Evolutionary conservation across 2,888 invertebrate species (phyloP).

Genomic region (Orthosia gracilis): DNA sequence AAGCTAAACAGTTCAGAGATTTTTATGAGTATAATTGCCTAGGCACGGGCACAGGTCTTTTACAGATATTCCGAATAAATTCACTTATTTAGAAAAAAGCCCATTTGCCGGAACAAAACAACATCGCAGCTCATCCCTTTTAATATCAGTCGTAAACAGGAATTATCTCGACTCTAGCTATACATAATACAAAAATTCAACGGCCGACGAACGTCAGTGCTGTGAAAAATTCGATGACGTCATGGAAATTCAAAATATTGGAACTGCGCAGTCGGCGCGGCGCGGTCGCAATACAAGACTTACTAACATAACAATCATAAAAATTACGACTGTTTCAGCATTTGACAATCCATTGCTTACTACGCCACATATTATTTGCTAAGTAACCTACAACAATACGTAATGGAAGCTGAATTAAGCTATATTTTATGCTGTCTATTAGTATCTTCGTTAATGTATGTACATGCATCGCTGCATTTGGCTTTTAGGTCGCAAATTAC

Average conservation of each 20-base stretch:
- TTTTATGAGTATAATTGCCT: too few species aligned
- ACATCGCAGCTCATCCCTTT: neutral
- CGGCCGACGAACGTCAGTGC: neutral
- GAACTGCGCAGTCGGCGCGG: conserved; percentile 63
- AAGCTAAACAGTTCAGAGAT: too few species aligned
- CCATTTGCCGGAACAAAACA: too few species aligned
- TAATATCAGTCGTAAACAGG: neutral
- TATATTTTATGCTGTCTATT: conserved; percentile 1
- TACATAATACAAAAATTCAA: conserved; percentile 20
- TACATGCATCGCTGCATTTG: conserved; percentile 43
- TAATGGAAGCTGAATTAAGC: conserved; percentile 25
- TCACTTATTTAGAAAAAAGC: neutral
- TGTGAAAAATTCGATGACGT: conserved; percentile 54
- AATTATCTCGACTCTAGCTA: neutral
- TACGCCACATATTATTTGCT: neutral
- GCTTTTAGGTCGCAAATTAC: conserved; percentile 50
- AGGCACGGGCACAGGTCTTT: too few species aligned
- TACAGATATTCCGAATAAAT: neutral
- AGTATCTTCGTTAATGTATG: conserved; percentile 8
- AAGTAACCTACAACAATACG: conserved; percentile 15
- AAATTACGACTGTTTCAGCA: conserved; percentile 7
- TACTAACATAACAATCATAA: conserved; percentile 26
- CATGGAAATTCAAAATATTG: conserved; percentile 52
- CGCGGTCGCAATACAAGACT: conserved; percentile 21
- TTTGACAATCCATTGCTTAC: conserved; percentile 19